Conservation (phyloP, 2,113 vertebrate genomes). For the Anseranas semipalmata region DNA sequence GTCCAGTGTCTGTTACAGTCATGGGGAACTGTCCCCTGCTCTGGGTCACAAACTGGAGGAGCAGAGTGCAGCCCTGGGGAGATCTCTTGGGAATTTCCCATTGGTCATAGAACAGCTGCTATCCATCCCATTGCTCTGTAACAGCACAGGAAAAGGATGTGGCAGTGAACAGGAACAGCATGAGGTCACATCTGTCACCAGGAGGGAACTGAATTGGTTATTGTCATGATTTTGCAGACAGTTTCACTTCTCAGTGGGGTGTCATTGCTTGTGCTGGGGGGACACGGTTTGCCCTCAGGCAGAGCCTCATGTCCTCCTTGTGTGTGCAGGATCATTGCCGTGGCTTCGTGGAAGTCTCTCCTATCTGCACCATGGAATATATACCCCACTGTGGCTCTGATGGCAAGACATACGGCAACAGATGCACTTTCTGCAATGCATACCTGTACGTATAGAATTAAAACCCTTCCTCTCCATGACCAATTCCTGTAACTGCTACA, state of each 20-base stretch:
- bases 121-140: not conserved
- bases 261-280: not conserved
- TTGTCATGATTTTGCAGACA: not conserved
- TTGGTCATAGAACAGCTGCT: not conserved
- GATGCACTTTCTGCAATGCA: conserved; percentile 42
- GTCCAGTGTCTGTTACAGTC: not conserved
- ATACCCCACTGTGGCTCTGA: conserved; percentile 69
- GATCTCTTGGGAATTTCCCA: not conserved
- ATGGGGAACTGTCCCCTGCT: not conserved
- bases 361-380: not conserved
- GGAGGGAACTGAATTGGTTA: not conserved
- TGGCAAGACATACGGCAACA: conserved; percentile 59
- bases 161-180: not conserved
- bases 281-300: not conserved
- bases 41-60: not conserved
- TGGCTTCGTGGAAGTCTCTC: fast-evolving
- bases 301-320: not conserved
- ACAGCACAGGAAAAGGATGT: not conserved
- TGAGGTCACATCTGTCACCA: not conserved
- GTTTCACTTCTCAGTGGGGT: not conserved
- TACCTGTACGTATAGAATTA: conserved; percentile 47
- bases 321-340: conserved; percentile 26
- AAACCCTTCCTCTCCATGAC: not conserved
- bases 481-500: not conserved
- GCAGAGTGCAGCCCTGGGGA: not conserved